A percentile compares a stretch with the other conserved stretches of the same genome.
These are phyloP conservation scores for Melanotaenia boesemani DNA, from an alignment of 2,797 vertebrate genomes.

Conservation along the genomic window DNA sequence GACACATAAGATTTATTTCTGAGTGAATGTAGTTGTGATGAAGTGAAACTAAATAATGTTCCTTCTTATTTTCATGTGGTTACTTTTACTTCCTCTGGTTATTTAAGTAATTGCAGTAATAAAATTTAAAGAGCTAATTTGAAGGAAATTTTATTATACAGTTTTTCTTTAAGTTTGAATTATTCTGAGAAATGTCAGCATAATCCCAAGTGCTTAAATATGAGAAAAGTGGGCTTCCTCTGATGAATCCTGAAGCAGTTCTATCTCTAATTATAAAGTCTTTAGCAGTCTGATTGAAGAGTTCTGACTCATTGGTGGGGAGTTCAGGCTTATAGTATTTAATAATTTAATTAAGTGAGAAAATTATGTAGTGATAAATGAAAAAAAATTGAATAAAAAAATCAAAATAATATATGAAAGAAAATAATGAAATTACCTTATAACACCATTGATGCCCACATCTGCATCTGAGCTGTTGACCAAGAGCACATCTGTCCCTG, in stretches of 20 bases:
- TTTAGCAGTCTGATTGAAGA: background rate
- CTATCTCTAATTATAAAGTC: background rate
- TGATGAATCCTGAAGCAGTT: background rate
- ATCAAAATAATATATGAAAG: too few species aligned
- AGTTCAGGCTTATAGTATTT: background rate
- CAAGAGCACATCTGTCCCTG: constrained; percentile 92
- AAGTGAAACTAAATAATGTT: background rate
- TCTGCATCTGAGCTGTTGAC: constrained; percentile 94
- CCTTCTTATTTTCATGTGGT: background rate
- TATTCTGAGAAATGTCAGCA: too few species aligned
- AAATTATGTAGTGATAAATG: background rate
- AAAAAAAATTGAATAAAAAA: too few species aligned
- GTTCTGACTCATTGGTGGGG: background rate
- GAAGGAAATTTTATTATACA: background rate
- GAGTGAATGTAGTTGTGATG: background rate
- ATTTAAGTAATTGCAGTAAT: background rate
- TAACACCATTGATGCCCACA: constrained; percentile 89
- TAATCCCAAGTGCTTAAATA: background rate
- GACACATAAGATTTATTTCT: background rate
- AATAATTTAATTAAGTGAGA: background rate
- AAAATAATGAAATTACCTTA: constrained; percentile 85
- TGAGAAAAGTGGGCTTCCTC: background rate
- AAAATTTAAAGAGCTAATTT: background rate
- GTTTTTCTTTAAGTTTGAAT: too few species aligned
- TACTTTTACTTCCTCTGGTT: background rate